phyloP scores from a whole-genome alignment of 2,113 vertebrate species.

The Anarrhichthys ocellatus region DNA sequence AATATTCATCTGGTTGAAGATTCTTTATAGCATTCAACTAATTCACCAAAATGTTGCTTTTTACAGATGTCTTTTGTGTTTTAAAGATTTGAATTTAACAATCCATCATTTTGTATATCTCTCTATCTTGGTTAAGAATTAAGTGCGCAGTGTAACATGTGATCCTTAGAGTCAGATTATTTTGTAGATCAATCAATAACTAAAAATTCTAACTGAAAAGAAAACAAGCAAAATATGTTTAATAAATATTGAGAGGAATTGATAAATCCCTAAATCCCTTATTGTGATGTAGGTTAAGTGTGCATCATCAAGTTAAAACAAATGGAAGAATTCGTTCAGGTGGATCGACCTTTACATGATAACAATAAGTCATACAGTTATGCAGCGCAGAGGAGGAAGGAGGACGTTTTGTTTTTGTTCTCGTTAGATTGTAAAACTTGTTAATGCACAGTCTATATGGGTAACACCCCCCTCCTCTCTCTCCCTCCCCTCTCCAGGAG shows the following conservation, averaged over 20 bases:
- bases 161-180: not conserved
- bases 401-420: slow-evolving; percentile 34
- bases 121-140: too few relatives aligned
- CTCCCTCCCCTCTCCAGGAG: slow-evolving; percentile 54
- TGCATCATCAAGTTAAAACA: not conserved
- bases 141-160: not conserved
- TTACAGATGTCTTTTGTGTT: not conserved
- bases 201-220: not conserved
- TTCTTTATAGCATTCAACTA: not conserved
- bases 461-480: slow-evolving; percentile 46
- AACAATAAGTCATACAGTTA: slow-evolving; percentile 22
- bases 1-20: not conserved
- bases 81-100: not conserved
- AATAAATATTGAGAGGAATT: not conserved
- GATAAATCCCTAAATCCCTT: not conserved
- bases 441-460: slow-evolving; percentile 65
- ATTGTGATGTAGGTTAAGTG: not conserved
- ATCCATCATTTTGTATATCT: not conserved
- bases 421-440: slow-evolving; percentile 66
- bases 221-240: not conserved
- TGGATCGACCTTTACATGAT: not conserved
- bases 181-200: not conserved
- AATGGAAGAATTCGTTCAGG: not conserved
- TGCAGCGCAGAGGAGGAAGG: slow-evolving; percentile 30
- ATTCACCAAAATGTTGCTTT: not conserved